Percentiles rank a stretch among this genome's conserved stretches.
Evolutionary conservation across 2,797 vertebrate genomes (phyloP).

Genomic region (Myripristis jacobus): DNA sequence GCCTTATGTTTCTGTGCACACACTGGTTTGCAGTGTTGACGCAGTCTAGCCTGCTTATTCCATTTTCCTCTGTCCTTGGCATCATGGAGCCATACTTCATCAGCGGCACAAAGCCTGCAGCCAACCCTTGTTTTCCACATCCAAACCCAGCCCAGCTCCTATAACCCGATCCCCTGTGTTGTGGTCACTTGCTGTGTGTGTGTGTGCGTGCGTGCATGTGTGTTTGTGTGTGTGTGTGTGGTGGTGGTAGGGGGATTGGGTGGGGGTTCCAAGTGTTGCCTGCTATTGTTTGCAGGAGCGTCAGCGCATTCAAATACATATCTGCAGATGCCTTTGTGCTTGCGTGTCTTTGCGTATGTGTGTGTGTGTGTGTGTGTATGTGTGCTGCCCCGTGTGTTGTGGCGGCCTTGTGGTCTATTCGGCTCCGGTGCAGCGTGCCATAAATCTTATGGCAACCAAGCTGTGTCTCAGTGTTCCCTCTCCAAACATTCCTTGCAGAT

Average conservation of each 20-base stretch:
- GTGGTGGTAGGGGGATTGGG: too few relatives aligned
- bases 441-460: slow-evolving; percentile 61
- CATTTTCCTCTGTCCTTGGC: slow-evolving; percentile 74
- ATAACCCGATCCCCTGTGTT: slow-evolving; percentile 73
- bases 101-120: slow-evolving; percentile 64
- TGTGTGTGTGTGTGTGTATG: slow-evolving; percentile 1
- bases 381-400: slow-evolving; percentile 21
- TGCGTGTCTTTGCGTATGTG: too few relatives aligned
- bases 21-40: slow-evolving; percentile 53
- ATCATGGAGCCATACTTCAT: slow-evolving; percentile 61
- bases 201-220: slow-evolving; percentile 19
- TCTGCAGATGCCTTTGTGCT: slow-evolving; percentile 30
- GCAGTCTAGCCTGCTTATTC: slow-evolving; percentile 74
- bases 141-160: slow-evolving; percentile 65
- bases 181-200: slow-evolving; percentile 66
- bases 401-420: slow-evolving; percentile 54
- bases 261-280: too few relatives aligned
- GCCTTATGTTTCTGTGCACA: slow-evolving; percentile 51
- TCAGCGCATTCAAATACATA: slow-evolving; percentile 30
- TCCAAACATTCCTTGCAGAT: slow-evolving; percentile 65
- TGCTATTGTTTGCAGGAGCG: slow-evolving; percentile 15
- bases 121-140: slow-evolving; percentile 71
- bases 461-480: slow-evolving; percentile 40
- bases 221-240: slow-evolving; percentile 12
- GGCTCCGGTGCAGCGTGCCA: slow-evolving; percentile 42